Percentiles rank a stretch among this genome's conserved stretches.
Conservation (phyloP, 1,140 invertebrate genomes). For the Andrena cerasifolii region DNA sequence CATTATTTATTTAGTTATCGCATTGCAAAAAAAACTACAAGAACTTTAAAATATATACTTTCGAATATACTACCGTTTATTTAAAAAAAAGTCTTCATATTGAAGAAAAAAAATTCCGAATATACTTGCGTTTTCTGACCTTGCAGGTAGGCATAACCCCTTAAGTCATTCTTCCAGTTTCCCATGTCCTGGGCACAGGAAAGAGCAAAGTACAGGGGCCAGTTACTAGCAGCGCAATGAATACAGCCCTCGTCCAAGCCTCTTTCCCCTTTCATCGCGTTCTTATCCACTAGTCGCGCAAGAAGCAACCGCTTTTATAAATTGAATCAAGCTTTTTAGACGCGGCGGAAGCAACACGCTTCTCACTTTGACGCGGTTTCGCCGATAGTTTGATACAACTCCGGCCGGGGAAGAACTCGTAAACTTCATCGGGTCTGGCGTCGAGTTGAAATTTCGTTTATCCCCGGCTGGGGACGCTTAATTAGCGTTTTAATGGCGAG, state of each 20-base stretch:
- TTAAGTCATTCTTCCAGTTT: too few species aligned
- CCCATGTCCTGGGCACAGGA: too few species aligned
- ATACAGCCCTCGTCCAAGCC: not conserved
- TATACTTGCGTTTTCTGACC: too few species aligned
- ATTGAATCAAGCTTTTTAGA: not conserved
- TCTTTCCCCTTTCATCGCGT: not conserved
- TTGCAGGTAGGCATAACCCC: too few species aligned
- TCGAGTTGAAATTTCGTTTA: slow-evolving; percentile 42
- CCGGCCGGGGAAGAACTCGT: not conserved
- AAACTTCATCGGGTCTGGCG: slow-evolving; percentile 2
- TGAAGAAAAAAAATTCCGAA: too few species aligned
- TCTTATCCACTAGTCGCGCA: not conserved
- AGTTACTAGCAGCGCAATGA: too few species aligned
- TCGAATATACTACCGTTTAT: too few species aligned
- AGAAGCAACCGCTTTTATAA: not conserved
- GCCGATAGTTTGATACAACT: not conserved
- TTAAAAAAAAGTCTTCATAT: too few species aligned
- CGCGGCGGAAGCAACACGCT: not conserved
- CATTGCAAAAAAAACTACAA: too few species aligned
- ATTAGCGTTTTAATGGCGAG: slow-evolving; percentile 31
- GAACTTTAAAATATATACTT: too few species aligned
- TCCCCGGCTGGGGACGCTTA: slow-evolving; percentile 3
- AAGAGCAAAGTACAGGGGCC: too few species aligned
- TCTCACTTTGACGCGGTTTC: slow-evolving; percentile 13
- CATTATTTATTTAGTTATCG: too few species aligned